Conservation (phyloP, 2,113 vertebrate genomes). For the Channa maculata region DNA sequence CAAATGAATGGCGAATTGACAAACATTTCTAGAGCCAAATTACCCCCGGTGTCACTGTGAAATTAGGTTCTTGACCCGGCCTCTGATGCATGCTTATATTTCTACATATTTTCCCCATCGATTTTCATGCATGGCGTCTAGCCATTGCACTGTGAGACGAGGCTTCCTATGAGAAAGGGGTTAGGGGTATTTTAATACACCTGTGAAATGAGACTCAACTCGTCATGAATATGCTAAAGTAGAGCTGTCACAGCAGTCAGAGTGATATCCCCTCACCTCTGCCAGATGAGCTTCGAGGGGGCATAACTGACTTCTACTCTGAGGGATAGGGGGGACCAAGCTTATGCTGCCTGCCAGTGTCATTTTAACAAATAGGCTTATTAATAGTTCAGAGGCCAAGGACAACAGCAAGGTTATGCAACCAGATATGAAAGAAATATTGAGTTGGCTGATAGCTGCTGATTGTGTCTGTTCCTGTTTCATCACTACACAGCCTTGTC, state of each 20-base stretch:
- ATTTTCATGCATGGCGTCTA: conserved; percentile 95
- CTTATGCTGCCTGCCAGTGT: conserved; percentile 80
- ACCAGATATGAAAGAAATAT: conserved; percentile 72
- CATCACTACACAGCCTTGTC: conserved; percentile 62
- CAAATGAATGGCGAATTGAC: conserved; percentile 98
- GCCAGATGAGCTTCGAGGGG: conserved; percentile 70
- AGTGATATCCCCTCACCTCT: conserved; percentile 88
- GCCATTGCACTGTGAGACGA: conserved; percentile 88
- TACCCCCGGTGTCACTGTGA: conserved; percentile 97
- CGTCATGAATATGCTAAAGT: conserved; percentile 97
- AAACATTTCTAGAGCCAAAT: conserved; percentile 99
- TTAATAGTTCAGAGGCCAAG: conserved; percentile 83
- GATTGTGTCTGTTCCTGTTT: conserved; percentile 56
- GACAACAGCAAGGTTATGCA: conserved; percentile 76
- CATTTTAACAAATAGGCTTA: conserved; percentile 85
- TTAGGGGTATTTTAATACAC: conserved; percentile 97
- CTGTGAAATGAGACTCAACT: conserved; percentile 93
- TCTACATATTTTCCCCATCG: conserved; percentile 95
- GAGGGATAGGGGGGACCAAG: conserved; percentile 63
- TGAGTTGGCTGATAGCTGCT: conserved; percentile 50
- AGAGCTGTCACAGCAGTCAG: conserved; percentile 91
- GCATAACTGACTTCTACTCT: conserved; percentile 72
- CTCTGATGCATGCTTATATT: conserved; percentile 99
- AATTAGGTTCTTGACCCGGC: conserved; percentile 99
- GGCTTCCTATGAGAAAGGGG: conserved; percentile 90